Conservation (phyloP, 2,113 vertebrate genomes). For the Echinops telfairi region DNA sequence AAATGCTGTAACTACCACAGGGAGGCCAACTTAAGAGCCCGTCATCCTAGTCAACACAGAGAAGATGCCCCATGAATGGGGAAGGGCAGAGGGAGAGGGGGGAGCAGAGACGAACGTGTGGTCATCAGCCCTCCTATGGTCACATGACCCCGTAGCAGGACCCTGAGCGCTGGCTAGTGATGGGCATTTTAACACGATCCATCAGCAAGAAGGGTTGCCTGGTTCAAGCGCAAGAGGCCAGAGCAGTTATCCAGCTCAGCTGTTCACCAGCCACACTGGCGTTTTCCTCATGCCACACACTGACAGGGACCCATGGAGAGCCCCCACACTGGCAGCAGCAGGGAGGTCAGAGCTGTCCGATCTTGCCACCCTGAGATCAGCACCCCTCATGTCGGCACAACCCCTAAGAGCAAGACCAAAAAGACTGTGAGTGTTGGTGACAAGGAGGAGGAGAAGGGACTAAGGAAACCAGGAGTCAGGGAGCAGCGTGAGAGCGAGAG, state of each 20-base stretch:
- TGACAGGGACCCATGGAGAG: neutral
- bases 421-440: neutral
- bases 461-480: neutral
- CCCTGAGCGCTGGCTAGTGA: neutral
- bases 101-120: neutral
- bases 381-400: neutral
- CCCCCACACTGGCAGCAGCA: neutral
- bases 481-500: neutral
- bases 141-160: neutral
- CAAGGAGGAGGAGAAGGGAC: neutral
- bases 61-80: neutral
- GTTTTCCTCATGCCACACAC: neutral
- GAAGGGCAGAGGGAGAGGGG: neutral
- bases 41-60: neutral
- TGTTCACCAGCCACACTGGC: neutral
- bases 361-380: neutral
- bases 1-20: too few species aligned
- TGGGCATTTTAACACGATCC: too few species aligned
- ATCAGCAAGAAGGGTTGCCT: neutral
- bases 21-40: too few species aligned
- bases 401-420: neutral
- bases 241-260: neutral
- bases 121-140: neutral
- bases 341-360: neutral
- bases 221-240: neutral